Base-by-base conservation (phyloP, 2,797 vertebrate genomes). In the Dicrostonyx torquatus region DNA sequence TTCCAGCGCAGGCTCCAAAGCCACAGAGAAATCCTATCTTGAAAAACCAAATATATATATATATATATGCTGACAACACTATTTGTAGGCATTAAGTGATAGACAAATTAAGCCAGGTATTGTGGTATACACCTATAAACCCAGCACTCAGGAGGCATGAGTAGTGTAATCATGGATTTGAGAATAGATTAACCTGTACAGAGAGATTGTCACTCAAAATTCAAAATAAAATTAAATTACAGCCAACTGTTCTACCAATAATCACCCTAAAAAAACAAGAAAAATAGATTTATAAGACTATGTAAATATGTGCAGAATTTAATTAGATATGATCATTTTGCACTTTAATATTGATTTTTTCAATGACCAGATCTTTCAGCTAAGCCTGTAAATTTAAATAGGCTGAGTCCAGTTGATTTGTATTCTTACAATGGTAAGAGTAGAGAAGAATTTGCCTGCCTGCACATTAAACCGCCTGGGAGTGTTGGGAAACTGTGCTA, bases 31-130 rank as follows among this genome's bases (percentile, higher is more conserved):
- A n/a, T n/a, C n/a, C n/a, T n/a, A n/a, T n/a, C n/a, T n/a, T n/a
- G n/a, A n/a, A n/a, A n/a, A n/a, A n/a, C n/a, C n/a, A 84, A 90
- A 78, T 80, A 68, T 89, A 18, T 60, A 78, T 80, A 68, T 89
- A 18, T 60, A 78, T 80, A 68, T 89, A 18, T 60, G 6, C 50
- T 73, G 91, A 20, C 3, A 84, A 50, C 5, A 45, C 64, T 26
- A 53, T 26, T 43, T 31, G 13, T 75, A 43, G 68, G 75, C 34
- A 92, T 87, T 76, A 72, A 62, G 34, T 80, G 26, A 15, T 29
- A 87, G 50, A 72, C 70, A 34, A 76, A 76, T 31, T 75, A 60
- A 87, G 40, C 37, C 29, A 88, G 6, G 18, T 60, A 34, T 60
- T 58, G 20, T 76, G 40, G 31, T 62, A 62, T 34, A n/a, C 4